Evolutionary conservation across 1,140 invertebrate species (phyloP), one percentile per base, ranked within the genome.

Genomic region (Galendromus occidentalis): DNA sequence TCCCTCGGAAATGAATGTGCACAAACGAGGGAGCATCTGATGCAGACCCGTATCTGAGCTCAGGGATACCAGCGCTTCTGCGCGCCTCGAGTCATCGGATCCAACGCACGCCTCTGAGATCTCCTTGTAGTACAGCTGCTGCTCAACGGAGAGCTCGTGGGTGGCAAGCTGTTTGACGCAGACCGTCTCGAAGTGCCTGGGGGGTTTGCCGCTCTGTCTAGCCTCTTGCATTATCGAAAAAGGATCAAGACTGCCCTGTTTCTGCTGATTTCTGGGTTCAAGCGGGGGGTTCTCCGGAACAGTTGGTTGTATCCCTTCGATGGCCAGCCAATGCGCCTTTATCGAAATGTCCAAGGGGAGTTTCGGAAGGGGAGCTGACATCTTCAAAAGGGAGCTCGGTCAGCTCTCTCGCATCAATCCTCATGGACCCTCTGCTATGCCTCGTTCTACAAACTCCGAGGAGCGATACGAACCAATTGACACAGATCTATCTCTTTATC

Each of bases 81-180:
- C 86, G 75, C 94, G 78, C 42, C 90, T 80, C 6, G 81, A 83
- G 79, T 98, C 95, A 78, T 98, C 93, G 7, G 91, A 89, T 29
- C 96, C 96, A 17, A 99, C 95, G 80, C 94, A 97, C 7, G 94
- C 93, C 78, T 99, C 96, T 0, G 95, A 98, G 64, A 98, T 97
- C 80, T 99, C 95, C 75, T 98, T 98, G 71, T 98, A 99, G 77
- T 98, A 99, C 41, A 98, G 76, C 75, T 99, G 96, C 72, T 98
- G 96, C 74, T 99, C 96, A 18, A 96, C 92, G 68, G 91, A 95
- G 12, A 97, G 76, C 75, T 97, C 93, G 74, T 97, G 92, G 0
- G 89, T 96, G 0, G 92, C 90, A 30, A 96, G 75, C 75, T 96
- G 90, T 73, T 97, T 98, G 17, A 97, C 86, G 72, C 69, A 41